Base-by-base conservation (phyloP, 2,797 vertebrate species). In the Adrianichthys oophorus region DNA sequence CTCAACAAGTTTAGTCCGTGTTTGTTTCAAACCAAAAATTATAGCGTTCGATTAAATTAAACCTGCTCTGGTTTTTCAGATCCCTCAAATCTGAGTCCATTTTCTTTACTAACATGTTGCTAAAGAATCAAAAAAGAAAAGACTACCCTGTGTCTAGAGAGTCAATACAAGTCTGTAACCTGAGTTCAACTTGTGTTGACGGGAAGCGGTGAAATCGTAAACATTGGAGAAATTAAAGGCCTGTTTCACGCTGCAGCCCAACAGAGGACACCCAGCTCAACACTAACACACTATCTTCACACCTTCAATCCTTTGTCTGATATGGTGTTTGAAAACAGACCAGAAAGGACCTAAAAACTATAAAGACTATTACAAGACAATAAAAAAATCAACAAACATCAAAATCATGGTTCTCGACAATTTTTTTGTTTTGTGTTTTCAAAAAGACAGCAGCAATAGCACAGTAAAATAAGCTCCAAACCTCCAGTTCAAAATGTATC, bases 151-250 rank as follows among this genome's bases (percentile, higher is more conserved):
- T 21, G 23, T 40, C 41, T 23, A 18, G 8, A 21, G 4, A 16
- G 1, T 62, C 48, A 21, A 10, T 50, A 47, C 8, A 32, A 54
- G 43, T 26, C 41, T 12, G 23, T 21, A 64, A 62, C 41, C 23
- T 48, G 32, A 37, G 42, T 53, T 60, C 32, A 70, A 75, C 40
- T 40, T 7, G 1, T 15, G 23, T 37, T 37, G 29, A 40, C 10
- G 17, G 48, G 40, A 45, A 29, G 13, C 1, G 23, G 55, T 29
- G 53, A 37, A 43, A 53, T 32, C 18, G 5, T 41, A 21, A 52
- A 29, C 51, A 23, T 37, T 57, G 16, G 71, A 59, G 37, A 65
- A 62, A 55, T 32, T 41, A 26, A 48, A 48, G 12, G 19, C 14
- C 19, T 37, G 7, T 48, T 57, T 48, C 26, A 48, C 29, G 26